Evolutionary conservation across 2,113 vertebrate species (phyloP), one percentile per base, ranked within the genome.

Genomic region (Indicator indicator): DNA sequence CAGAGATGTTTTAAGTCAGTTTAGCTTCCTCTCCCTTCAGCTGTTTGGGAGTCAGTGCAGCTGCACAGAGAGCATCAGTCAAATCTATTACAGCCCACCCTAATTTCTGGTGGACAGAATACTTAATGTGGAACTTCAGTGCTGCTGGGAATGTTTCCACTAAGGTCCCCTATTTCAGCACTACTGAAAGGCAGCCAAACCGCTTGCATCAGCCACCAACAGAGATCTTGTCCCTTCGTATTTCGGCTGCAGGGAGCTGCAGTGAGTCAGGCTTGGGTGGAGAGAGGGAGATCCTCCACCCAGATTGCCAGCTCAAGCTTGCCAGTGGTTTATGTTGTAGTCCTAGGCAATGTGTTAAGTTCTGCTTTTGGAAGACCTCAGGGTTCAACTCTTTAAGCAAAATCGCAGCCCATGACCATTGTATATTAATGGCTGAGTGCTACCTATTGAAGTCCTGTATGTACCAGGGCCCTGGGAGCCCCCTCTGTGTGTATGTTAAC

Each of bases 231-330:
- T 18, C 94, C 79, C 69, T 95, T 91, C n/a, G 1, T 42, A 77
- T 64, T 81, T 60, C 6, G 3, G 27, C 72, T 90, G 75, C 92
- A 74, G 76, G 69, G 65, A 93, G 72, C 83, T 88, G 69, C 90
- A 55, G 44, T 96, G 96, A 96, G 79, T 96, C 95, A 96, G 80
- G 38, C 58, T 83, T 86, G 96, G 95, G 96, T 78, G 95, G 95
- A 92, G 83, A 52, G 52, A 91, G 85, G 42, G 14, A 94, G 94
- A 96, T 96, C 69, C 88, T 94, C 88, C 94, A 92, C 88, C 90
- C 96, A 90, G 90, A 96, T 95, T 94, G 83, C 94, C 90, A 58
- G 94, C 92, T 93, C 9, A 14, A 90, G 94, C 96, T 95, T 95
- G 92, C 79, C 48, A 26, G 69, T 38, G 46, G 38, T 71, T 96